phyloP scores from a whole-genome alignment of 1,140 invertebrate species.

The Callitettix versicolor region DNA sequence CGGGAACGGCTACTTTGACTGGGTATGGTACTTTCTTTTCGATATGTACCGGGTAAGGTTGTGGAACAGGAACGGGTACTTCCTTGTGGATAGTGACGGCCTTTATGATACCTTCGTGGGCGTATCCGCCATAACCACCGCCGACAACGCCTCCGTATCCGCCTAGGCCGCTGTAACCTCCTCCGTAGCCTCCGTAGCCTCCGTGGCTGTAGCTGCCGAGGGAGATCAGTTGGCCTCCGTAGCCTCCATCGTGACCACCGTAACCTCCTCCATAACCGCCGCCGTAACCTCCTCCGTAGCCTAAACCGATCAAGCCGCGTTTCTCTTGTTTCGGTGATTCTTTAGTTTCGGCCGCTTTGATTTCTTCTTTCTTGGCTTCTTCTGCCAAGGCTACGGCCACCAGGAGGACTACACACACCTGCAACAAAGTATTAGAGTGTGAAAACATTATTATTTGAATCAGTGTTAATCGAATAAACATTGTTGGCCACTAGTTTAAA shows the following conservation, averaged over 20 bases:
- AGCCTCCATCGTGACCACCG: slow-evolving; percentile 10
- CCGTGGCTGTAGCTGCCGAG: slow-evolving; percentile 12
- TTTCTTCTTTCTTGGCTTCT: slow-evolving; percentile 4
- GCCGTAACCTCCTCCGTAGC: slow-evolving; percentile 7
- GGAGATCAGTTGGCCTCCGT: slow-evolving; percentile 41
- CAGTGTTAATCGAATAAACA: no score
- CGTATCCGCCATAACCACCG: slow-evolving; percentile 25
- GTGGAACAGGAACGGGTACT: slow-evolving; percentile 42
- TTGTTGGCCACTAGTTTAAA: no score
- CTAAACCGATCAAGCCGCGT: slow-evolving; percentile 12
- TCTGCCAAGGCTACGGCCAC: background rate
- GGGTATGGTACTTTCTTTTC: slow-evolving; percentile 30
- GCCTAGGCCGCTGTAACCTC: background rate
- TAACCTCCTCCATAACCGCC: background rate
- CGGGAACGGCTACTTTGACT: slow-evolving; percentile 55
- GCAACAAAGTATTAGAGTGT: background rate
- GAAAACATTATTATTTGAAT: no score
- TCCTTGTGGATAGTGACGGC: slow-evolving; percentile 53
- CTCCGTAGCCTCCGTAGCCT: slow-evolving; percentile 1
- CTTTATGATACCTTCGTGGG: slow-evolving; percentile 35
- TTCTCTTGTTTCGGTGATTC: background rate
- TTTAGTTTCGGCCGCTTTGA: background rate
- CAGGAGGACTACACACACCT: background rate
- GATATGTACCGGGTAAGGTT: slow-evolving; percentile 40
- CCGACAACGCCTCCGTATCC: slow-evolving; percentile 26